phyloP scores from a whole-genome alignment of 1,140 invertebrate genomes.

The Drosophila murphyi region DNA sequence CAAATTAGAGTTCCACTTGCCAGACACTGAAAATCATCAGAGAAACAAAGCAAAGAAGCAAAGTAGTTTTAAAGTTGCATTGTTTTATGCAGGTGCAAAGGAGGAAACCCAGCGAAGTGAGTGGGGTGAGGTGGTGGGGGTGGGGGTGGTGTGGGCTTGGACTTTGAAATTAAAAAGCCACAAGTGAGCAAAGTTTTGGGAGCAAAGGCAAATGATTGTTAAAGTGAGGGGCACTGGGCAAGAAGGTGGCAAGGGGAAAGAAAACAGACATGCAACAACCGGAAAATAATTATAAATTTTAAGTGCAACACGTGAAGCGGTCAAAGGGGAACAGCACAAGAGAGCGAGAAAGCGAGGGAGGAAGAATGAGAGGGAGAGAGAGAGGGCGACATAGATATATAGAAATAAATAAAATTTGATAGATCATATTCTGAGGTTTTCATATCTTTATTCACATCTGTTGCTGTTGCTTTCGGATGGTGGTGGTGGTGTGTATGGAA shows the following conservation, averaged over 20 bases:
- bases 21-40: constrained; percentile 12
- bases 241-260: neutral
- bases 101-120: neutral
- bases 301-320: constrained; percentile 50
- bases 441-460: constrained; percentile 24
- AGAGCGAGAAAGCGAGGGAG: neutral
- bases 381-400: neutral
- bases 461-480: neutral
- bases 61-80: constrained; percentile 40
- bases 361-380: constrained; percentile 8
- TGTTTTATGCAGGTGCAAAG: constrained; percentile 56
- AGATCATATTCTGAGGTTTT: constrained; percentile 17
- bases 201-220: constrained; percentile 52
- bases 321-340: constrained; percentile 2
- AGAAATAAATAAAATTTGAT: neutral
- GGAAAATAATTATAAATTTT: constrained; percentile 78
- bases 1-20: constrained; percentile 18
- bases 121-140: neutral
- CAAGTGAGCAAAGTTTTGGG: constrained; percentile 40
- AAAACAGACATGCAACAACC: constrained; percentile 59
- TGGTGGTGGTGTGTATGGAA: neutral
- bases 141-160: constrained; percentile 1
- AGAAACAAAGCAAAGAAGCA: constrained; percentile 20
- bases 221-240: constrained; percentile 38
- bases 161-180: constrained; percentile 55